Evolutionary conservation across 1,140 invertebrate species (phyloP), one percentile per base, ranked within the genome.

Genomic region (Asbolus verrucosus): DNA sequence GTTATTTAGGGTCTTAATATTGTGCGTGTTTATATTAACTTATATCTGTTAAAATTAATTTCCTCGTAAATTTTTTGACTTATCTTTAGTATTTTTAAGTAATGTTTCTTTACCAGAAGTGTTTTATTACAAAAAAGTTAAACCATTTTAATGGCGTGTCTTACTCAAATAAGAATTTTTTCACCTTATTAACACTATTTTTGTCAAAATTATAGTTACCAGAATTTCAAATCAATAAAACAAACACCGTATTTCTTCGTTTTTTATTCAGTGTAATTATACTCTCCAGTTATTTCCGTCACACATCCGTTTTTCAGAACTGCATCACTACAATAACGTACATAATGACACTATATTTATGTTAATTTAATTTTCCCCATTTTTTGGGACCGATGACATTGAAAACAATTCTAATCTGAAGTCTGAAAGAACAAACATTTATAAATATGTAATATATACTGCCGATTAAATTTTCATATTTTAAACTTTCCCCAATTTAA

Each of bases 21-120:
- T 5, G 33, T 36, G 33, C 33, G 33, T 36, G 33, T 36, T 36
- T 36, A 36, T 36, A 36, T 36, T 36, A 36, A 36, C 5, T 36
- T 36, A 11, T 36, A 36, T 36, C 33, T 36, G 11, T 36, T 36
- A 36, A n/a, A 36, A 36, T 36, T 36, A 36, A 36, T 4, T 11
- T 36, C 5, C 33, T 36, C 33, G n/a, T 36, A 36, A 36, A 36
- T 36, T 36, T 36, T 11, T 36, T 11, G 33, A 36, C 33, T 36
- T 36, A 36, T 36, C 33, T 36, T 11, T 4, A 36, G 33, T 36
- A 36, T 36, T 36, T 36, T 36, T 36, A 36, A 36, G 11, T 36
- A 36, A 36, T n/a, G 8, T 27, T 8, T n/a, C 11, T 4, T 36
- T 36, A 36, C n/a, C 11, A 2, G 6, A 8, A n/a, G 6, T 6